Percentiles rank a stretch among this genome's conserved stretches.
phyloP scores from a whole-genome alignment of 2,888 invertebrate genomes.

The Tetropium fuscum region DNA sequence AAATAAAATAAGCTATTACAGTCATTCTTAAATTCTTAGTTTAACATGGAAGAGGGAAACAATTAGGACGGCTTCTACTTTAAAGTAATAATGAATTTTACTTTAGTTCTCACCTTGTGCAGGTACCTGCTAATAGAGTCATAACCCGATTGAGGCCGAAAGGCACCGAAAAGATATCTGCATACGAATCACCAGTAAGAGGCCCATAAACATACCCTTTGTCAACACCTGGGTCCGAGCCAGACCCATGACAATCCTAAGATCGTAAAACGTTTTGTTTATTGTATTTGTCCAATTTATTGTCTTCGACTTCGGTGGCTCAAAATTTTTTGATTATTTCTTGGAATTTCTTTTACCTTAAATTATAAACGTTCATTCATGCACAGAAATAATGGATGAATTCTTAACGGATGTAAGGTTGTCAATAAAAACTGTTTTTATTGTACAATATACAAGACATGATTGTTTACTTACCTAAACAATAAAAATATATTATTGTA shows the following conservation, averaged over 20 bases:
- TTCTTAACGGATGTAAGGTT: constrained; percentile 34
- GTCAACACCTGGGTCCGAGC: constrained; percentile 61
- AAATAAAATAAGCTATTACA: too few species aligned
- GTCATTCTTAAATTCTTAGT: constrained; percentile 12
- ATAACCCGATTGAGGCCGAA: constrained; percentile 46
- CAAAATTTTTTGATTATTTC: constrained; percentile 57
- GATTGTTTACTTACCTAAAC: constrained; percentile 1
- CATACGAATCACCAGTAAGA: constrained; percentile 57
- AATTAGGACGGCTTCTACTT: constrained; percentile 44
- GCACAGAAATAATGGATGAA: constrained; percentile 41
- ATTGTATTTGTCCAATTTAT: constrained; percentile 63
- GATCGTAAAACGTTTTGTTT: constrained; percentile 62
- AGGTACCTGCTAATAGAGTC: constrained; percentile 58
- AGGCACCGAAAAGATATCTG: constrained; percentile 51
- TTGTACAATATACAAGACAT: background rate
- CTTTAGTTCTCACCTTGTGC: constrained; percentile 52
- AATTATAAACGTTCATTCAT: constrained; percentile 46
- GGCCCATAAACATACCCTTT: constrained; percentile 61
- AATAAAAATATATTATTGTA: constrained; percentile 1
- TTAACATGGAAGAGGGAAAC: constrained; percentile 36
- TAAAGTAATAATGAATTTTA: constrained; percentile 48
- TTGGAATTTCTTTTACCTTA: constrained; percentile 50
- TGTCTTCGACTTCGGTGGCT: constrained; percentile 59
- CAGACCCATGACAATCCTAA: constrained; percentile 55
- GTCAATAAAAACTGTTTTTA: constrained; percentile 21